Evolutionary conservation across 1,140 invertebrate species (phyloP).

Genomic region (Drosophila cardini): DNA sequence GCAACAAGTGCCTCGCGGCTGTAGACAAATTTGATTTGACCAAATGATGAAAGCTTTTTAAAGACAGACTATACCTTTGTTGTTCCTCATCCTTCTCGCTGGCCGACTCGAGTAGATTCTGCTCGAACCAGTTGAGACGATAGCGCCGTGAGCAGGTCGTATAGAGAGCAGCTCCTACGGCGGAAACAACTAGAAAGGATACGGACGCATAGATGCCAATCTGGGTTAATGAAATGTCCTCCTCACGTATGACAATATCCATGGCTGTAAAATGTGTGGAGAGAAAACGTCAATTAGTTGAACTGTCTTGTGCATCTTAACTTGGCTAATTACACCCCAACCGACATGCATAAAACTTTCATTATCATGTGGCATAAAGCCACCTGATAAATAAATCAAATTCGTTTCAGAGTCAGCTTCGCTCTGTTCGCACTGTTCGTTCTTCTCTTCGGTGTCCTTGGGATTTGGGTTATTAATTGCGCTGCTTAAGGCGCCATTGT

Average conservation of each 20-base stretch:
- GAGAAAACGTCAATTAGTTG: slow-evolving; percentile 31
- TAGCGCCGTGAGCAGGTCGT: slow-evolving; percentile 85
- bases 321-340: slow-evolving; percentile 52
- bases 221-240: slow-evolving; percentile 80
- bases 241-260: slow-evolving; percentile 82
- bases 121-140: slow-evolving; percentile 86
- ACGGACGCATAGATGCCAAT: slow-evolving; percentile 81
- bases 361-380: slow-evolving; percentile 46
- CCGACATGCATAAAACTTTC: slow-evolving; percentile 68
- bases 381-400: slow-evolving; percentile 68
- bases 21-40: not conserved
- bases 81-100: slow-evolving; percentile 81
- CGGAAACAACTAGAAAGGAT: slow-evolving; percentile 79
- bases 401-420: slow-evolving; percentile 13
- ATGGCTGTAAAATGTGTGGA: slow-evolving; percentile 39
- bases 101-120: slow-evolving; percentile 85
- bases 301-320: slow-evolving; percentile 22
- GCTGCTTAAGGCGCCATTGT: slow-evolving; percentile 59
- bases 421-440: slow-evolving; percentile 22
- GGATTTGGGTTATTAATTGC: slow-evolving; percentile 67
- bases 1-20: slow-evolving; percentile 85
- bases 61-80: slow-evolving; percentile 63
- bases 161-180: slow-evolving; percentile 84
- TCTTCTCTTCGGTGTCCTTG: not conserved
- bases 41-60: slow-evolving; percentile 6